Evolutionary conservation across 2,797 vertebrate genomes (phyloP), one percentile per base, ranked within the genome.

Genomic region (Acridotheres tristis): DNA sequence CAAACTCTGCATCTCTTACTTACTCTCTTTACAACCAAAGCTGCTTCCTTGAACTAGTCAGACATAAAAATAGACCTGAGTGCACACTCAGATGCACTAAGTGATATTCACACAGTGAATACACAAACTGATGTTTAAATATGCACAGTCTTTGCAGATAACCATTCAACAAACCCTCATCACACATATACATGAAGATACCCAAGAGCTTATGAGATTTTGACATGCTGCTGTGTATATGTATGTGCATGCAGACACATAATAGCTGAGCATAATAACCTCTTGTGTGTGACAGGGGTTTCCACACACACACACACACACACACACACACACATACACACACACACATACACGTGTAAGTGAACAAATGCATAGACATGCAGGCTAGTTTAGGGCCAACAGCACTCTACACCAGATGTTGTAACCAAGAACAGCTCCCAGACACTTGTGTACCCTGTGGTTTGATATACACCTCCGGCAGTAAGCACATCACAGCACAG

Each of bases 391-490:
- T 53, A 36, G 45, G 34, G 53, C 26, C 0, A 0, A 2, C 66
- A 29, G 40, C 7, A 22, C 29, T 53, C n/a, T 18, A 2, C 3
- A 1, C 10, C 25, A 38, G 14, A 7, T 42, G 26, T 25, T 0
- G 0, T 5, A 26, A 34, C 19, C 25, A 21, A 58, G 62, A 12
- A 34, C 45, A 59, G 16, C 0, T 4, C 36, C 62, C 45, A 12
- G 23, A 8, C 13, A 5, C 10, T 40, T 0, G 0, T 29, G 18
- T 22, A 21, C 21, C 38, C 34, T 0, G 0, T 8, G 21, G 2
- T 32, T 75, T 4, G 3, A 7, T 36, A 11, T 25, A 3, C 20
- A 6, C 4, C 11, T 32, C 25, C 20, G 50, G 13, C 2, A 6
- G 13, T 15, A 16, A 40, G 22, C 38, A 32, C 4, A 1, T 5